phyloP scores from a whole-genome alignment of 2,113 vertebrate genomes.

The Tachycineta bicolor region DNA sequence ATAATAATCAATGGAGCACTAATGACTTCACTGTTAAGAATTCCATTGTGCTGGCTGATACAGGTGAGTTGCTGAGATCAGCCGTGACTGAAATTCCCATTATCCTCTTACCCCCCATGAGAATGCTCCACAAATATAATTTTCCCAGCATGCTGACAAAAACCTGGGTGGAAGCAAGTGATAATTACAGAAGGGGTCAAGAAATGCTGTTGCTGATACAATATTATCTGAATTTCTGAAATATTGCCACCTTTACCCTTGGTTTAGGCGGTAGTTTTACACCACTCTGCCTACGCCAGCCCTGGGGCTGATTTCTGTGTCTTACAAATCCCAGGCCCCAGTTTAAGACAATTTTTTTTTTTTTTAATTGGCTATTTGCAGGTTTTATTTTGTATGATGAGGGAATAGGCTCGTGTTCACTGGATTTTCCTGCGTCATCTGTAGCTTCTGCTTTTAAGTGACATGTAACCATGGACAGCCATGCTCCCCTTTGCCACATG shows the following conservation, averaged over 20 bases:
- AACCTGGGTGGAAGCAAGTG: neutral
- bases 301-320: neutral
- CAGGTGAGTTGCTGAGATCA: neutral
- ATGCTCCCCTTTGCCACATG: fast-evolving
- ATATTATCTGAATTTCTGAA: neutral
- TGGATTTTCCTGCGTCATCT: neutral
- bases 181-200: neutral
- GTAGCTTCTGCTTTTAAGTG: neutral
- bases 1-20: neutral
- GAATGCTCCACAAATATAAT: neutral
- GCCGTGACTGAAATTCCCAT: neutral
- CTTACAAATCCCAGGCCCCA: neutral
- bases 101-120: neutral
- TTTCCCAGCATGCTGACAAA: neutral
- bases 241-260: neutral
- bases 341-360: neutral
- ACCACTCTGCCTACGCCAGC: fast-evolving
- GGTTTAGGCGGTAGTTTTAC: neutral
- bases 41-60: neutral
- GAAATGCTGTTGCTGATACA: neutral
- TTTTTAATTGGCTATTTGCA: neutral
- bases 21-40: neutral
- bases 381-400: neutral
- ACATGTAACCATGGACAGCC: fast-evolving
- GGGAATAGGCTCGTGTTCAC: neutral